These are phyloP conservation scores for Takifugu ocellatus DNA, from an alignment of 2,797 vertebrate genomes.

Conservation along the genomic window DNA sequence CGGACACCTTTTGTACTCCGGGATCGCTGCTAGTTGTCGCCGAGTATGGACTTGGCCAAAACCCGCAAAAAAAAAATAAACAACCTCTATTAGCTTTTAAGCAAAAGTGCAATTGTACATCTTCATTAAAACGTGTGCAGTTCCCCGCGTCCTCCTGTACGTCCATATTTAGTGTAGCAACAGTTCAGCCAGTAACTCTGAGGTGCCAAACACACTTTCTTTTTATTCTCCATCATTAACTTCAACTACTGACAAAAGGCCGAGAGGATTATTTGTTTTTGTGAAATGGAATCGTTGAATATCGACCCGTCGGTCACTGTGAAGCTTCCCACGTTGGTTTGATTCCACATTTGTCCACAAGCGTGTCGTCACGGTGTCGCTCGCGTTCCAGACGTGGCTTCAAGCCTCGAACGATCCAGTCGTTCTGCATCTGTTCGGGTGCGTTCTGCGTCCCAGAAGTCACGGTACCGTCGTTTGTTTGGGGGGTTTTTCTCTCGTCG, in stretches of 20 bases:
- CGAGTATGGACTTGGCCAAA: conserved; percentile 24
- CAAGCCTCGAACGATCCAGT: conserved; percentile 8
- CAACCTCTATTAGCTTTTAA: background rate
- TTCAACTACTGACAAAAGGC: background rate
- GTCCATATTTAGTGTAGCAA: conserved; percentile 6
- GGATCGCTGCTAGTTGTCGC: conserved; percentile 2
- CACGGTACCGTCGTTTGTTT: conserved; percentile 34
- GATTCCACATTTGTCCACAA: conserved; percentile 16
- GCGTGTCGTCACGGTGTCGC: conserved; percentile 8
- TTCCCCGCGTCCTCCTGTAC: background rate
- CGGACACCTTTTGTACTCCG: background rate
- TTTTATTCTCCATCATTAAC: conserved; percentile 6
- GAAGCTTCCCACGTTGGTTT: conserved; percentile 1
- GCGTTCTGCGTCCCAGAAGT: conserved; percentile 29
- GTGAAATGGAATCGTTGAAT: background rate
- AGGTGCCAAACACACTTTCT: conserved; percentile 50
- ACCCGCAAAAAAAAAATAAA: background rate
- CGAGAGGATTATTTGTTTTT: background rate
- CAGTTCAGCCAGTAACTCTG: conserved; percentile 35
- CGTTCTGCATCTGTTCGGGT: conserved; percentile 11
- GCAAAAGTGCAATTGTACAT: conserved; percentile 58
- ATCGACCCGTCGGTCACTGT: background rate
- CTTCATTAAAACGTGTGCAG: conserved; percentile 3
- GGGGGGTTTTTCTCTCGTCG: conserved; percentile 5
- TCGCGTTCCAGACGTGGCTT: conserved; percentile 34